A percentile compares a stretch with the other conserved stretches of the same genome.
Conservation (phyloP, 2,797 vertebrate species). For the Dipus sagitta region DNA sequence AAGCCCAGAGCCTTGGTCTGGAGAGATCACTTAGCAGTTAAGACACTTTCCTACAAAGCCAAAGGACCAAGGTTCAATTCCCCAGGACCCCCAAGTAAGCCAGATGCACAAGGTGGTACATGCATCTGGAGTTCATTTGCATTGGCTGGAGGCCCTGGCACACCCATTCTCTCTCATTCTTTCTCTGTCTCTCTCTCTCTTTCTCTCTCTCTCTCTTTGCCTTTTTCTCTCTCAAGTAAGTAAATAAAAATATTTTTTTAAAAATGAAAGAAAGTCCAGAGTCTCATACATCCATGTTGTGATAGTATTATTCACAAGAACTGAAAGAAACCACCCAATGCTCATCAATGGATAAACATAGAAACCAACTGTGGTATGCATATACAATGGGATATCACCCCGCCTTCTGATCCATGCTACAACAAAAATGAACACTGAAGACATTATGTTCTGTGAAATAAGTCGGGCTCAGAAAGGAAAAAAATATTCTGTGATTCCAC, state of each 20-base stretch:
- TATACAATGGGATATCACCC: not conserved
- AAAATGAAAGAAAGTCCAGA: not conserved
- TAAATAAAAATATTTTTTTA: too few species aligned
- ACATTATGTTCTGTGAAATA: not conserved
- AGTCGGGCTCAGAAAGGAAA: not conserved
- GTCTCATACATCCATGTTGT: not conserved
- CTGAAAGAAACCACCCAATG: not conserved
- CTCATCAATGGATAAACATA: not conserved
- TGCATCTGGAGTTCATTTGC: too few species aligned
- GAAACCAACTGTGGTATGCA: not conserved
- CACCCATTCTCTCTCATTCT: too few species aligned
- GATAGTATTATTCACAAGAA: not conserved
- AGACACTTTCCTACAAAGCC: too few species aligned
- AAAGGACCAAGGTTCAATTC: too few species aligned
- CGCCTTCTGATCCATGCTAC: not conserved
- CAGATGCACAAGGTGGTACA: too few species aligned
- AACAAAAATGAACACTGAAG: not conserved
- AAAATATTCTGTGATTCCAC: not conserved
- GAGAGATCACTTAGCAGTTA: too few species aligned
- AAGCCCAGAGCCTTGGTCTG: not conserved
- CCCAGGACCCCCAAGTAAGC: too few species aligned
- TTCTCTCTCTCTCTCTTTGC: too few species aligned
- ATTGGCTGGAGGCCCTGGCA: too few species aligned
- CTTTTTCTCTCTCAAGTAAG: too few species aligned
- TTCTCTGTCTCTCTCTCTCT: too few species aligned